Base-by-base conservation (phyloP, 2,888 invertebrate genomes). In the Drosophila nr. perissopoda region DNA sequence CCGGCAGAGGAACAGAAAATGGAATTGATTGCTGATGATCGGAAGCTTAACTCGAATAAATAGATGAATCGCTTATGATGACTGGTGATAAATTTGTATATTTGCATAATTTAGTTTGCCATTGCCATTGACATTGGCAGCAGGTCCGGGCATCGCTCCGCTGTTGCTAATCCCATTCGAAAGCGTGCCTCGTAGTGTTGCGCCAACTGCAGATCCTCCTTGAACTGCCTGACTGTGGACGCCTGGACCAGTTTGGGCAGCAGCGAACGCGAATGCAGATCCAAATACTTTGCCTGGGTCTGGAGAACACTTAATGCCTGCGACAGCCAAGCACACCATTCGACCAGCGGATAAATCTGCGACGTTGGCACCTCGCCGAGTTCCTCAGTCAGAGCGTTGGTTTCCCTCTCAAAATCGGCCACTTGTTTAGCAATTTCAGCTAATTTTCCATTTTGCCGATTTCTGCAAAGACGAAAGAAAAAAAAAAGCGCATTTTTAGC, bases 271-370 rank as follows among this genome's bases (percentile, higher is more conserved):
- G 45, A 40, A 45, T 53, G 25, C 6, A 83, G 31, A 21, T 80
- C 60, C 58, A 87, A 29, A 13, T 72, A 75, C n/a, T 87, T 84
- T 6, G 48, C 34, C 31, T 84, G 84, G 0, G 68, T 69, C 21
- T 80, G 80, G 3, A 72, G 16, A 6, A 68, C 62, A 11, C 18
- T 58, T 18, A 78, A 25, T 1, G 65, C 33, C 21, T 67, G 65
- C 3, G 49, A 16, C 6, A 87, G 29, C 69, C 82, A 86, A 18
- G 40, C 33, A 18, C 21, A 34, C 52, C 73, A 73, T 4, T 81
- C 59, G 4, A 27, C 31, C 4, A 76, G 29, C 18, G 36, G 27
- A 1, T 5, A 21, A 0, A 27, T 38, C 16, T 18, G 45, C 18
- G 34, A 42, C 7, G 62, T 25, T 18, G 33, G 56, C 18, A 11